These are phyloP conservation scores for Ascidia mentula DNA, from an alignment of 23 tunicate genomes.

Conservation along the genomic window DNA sequence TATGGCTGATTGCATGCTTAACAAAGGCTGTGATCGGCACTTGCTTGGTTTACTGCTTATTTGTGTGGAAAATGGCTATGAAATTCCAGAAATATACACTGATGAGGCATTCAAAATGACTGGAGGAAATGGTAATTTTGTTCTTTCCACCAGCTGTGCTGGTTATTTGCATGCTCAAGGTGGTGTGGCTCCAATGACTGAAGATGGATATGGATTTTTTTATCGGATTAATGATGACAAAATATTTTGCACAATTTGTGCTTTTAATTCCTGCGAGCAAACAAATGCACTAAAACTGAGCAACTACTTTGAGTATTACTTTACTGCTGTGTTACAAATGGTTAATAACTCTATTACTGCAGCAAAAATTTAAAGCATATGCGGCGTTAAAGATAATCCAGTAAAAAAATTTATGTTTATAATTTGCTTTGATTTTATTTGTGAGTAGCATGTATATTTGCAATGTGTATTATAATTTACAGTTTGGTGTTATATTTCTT, in stretches of 20 bases:
- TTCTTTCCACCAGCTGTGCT: conserved; percentile 74
- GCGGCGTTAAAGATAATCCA: too few relatives aligned
- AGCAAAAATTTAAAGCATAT: neutral
- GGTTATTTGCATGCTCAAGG: conserved; percentile 80
- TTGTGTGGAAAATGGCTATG: conserved; percentile 48
- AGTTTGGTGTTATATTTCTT: too few relatives aligned
- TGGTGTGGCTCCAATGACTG: conserved; percentile 85
- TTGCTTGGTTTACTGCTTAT: conserved; percentile 61
- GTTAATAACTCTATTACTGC: neutral
- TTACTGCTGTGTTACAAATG: conserved; percentile 31
- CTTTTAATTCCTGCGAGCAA: conserved; percentile 49
- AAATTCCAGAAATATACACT: conserved; percentile 68
- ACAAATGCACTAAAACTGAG: conserved; percentile 47
- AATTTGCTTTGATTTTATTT: too few relatives aligned
- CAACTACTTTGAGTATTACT: conserved; percentile 24
- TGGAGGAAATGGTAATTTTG: conserved; percentile 92
- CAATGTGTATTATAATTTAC: too few relatives aligned
- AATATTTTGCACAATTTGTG: conserved; percentile 43
- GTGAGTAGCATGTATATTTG: too few relatives aligned
- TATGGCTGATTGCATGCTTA: conserved; percentile 66
- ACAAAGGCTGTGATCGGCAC: conserved; percentile 90
- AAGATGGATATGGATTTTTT: conserved; percentile 89
- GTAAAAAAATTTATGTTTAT: too few relatives aligned
- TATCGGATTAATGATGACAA: conserved; percentile 73
- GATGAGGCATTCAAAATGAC: conserved; percentile 61